phyloP scores from a whole-genome alignment of 2,797 vertebrate genomes.

The Xiphorhynchus erythropygius region DNA sequence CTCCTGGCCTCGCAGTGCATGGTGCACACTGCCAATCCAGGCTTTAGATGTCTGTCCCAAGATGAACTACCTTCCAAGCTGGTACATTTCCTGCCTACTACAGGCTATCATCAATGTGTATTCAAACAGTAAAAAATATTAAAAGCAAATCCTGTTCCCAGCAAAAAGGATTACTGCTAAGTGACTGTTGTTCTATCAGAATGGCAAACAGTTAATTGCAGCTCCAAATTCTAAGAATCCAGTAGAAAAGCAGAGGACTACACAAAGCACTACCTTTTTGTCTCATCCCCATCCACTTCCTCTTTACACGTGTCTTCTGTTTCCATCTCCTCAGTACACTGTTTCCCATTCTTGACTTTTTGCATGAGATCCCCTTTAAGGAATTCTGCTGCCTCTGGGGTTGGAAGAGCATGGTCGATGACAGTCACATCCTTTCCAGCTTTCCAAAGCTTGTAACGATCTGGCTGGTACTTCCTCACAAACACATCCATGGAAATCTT shows the following conservation, averaged over 20 bases:
- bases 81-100: not conserved
- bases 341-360: conserved; percentile 79
- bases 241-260: not conserved
- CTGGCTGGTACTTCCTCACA: conserved; percentile 93
- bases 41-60: not conserved
- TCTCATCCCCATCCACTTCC: conserved; percentile 43
- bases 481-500: conserved; percentile 99
- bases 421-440: conserved; percentile 87
- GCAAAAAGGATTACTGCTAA: not conserved
- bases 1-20: not conserved
- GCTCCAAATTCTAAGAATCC: not conserved
- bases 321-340: conserved; percentile 69
- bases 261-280: conserved; percentile 42
- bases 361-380: conserved; percentile 75
- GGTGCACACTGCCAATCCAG: not conserved
- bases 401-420: conserved; percentile 90
- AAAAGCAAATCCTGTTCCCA: not conserved
- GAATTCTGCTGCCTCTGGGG: conserved; percentile 83
- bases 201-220: not conserved
- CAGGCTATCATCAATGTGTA: not conserved
- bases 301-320: conserved; percentile 31
- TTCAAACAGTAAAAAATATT: not conserved
- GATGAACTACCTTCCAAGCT: not conserved
- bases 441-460: conserved; percentile 95
- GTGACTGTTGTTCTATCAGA: not conserved